Evolutionary conservation across 2,888 invertebrate species (phyloP), one percentile per base, ranked within the genome.

Genomic region (Polydrusus pterygomalis): DNA sequence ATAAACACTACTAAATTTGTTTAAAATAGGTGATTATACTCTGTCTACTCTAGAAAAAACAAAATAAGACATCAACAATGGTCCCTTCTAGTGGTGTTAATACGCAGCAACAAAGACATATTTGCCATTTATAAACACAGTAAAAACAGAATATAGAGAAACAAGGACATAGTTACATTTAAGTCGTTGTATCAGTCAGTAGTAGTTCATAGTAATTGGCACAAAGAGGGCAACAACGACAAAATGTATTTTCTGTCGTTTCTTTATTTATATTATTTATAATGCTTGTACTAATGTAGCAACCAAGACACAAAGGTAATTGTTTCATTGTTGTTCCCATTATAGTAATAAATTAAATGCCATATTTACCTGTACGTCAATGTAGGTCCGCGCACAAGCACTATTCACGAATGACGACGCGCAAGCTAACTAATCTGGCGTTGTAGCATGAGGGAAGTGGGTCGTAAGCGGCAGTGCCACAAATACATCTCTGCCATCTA

Each of bases 341-440:
- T 11, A 54, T 9, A 54, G 25, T 54, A 15, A 54, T 54, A 54
- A 54, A 54, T 54, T n/a, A 54, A 54, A 54, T 54, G n/a, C 15
- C 54, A 54, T 54, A 54, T 54, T 15, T 54, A 54, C 54, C 54
- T 54, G 5, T 54, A 54, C 54, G 54, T 54, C 54, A 54, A 54
- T 54, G 54, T 54, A 10, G 54, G 20, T 25, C 54, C 54, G 11
- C 20, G 10, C 11, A 54, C 54, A 54, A 20, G 15, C 54, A 54
- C 54, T 54, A 10, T 2, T 11, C 15, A 54, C 54, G 54, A 15
- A 10, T n/a, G 10, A 18, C 25, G 10, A 15, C 18, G 54, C 54
- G 54, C 54, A 54, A 54, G n/a, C 54, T 54, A n/a, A 54, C 15
- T 54, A 15, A 10, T 54, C 54, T 54, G 54, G 15, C 54, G 54